Evolutionary conservation across 2,888 invertebrate genomes (phyloP), one percentile per base, ranked within the genome.

Genomic region (Cosmopolites sordidus): DNA sequence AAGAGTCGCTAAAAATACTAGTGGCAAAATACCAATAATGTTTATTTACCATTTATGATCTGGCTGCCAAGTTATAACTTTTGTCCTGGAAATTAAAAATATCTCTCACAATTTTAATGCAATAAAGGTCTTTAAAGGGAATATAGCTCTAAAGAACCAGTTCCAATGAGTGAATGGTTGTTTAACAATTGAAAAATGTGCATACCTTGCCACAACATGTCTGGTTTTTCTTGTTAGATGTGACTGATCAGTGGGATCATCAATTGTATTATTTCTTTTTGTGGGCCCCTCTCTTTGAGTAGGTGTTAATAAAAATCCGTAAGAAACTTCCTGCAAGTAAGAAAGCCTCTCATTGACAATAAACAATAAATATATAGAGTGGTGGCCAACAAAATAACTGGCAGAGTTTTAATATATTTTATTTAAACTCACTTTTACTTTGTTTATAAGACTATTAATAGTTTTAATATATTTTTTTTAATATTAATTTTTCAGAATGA

Each of bases 1-100:
- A 22, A 22, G 22, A 22, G 22, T 22, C 4, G 3, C 22, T 22
- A 22, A 22, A 5, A 5, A 22, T 22, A 22, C 22, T 22, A 43
- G 22, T 30, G 27, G 38, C 42, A 29, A 47, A 42, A 16, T 12
- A 22, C 30, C 18, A 47, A 47, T 40, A 30, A 27, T 16, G 8
- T 42, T 56, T 51, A 58, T 45, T 88, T 88, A 89, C 88, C 88
- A 88, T 86, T 86, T 84, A 71, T 85, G 84, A 79, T 87, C 87
- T 81, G 82, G 84, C 81, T 86, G 87, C 80, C 87, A 84, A 76
- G 86, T 86, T 82, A 88, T 86, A 77, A 86, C 83, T 81, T 88
- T 88, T 80, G 88, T 88, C 86, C 88, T 89, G 88, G 76, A 88
- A 87, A 79, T 53, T 51, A 57, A 61, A 33, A 33, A 33, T 33